Percentiles rank a stretch among this genome's conserved stretches.
Evolutionary conservation across 2,888 invertebrate species (phyloP).

Genomic region (Pasiphila rectangulata): DNA sequence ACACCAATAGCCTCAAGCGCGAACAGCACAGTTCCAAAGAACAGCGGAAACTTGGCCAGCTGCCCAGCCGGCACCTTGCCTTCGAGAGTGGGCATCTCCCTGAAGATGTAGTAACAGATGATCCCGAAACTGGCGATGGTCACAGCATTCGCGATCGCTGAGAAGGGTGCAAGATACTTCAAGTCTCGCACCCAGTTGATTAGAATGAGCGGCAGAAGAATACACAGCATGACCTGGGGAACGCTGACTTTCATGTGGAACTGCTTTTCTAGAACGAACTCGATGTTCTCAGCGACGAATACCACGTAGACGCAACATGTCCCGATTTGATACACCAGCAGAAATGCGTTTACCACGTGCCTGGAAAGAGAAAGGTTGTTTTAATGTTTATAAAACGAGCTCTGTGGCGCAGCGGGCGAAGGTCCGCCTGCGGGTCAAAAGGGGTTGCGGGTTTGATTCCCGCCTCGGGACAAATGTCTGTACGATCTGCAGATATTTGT

Average conservation of each 20-base stretch:
- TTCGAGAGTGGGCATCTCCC: conserved; percentile 83
- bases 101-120: conserved; percentile 91
- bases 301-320: conserved; percentile 98
- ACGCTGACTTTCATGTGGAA: conserved; percentile 74
- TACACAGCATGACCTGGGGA: conserved; percentile 85
- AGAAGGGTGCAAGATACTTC: conserved; percentile 93
- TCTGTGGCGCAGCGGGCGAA: no score
- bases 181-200: conserved; percentile 92
- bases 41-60: conserved; percentile 89
- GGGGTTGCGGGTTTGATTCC: no score
- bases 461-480: no score
- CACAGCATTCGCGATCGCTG: conserved; percentile 92
- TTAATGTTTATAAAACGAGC: no score
- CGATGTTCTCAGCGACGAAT: conserved; percentile 94
- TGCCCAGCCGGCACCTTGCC: conserved; percentile 84
- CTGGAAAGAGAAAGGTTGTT: conserved; percentile 63
- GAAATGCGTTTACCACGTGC: conserved; percentile 86
- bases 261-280: conserved; percentile 82
- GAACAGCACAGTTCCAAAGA: conserved; percentile 97
- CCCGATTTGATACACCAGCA: conserved; percentile 95
- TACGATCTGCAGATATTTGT: no score
- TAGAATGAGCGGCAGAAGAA: conserved; percentile 87
- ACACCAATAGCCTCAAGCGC: conserved; percentile 97
- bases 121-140: conserved; percentile 92
- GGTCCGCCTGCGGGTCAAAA: no score